Percentiles rank a stretch among this genome's conserved stretches.
These are phyloP conservation scores for Clepsis dumicolana DNA, from an alignment of 2,888 invertebrate genomes.

Conservation along the genomic window DNA sequence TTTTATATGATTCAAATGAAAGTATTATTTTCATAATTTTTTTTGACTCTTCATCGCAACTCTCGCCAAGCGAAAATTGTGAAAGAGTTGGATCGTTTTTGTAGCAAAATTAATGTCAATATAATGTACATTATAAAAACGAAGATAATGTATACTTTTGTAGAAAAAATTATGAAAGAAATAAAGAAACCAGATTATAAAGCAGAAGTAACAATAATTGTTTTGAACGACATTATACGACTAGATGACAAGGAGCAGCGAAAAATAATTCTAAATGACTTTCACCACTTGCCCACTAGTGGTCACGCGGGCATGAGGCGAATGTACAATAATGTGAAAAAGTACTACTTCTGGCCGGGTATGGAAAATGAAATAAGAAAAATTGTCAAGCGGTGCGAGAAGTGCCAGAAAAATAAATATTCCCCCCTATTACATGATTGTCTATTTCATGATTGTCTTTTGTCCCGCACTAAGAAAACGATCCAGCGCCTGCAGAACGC, in stretches of 20 bases:
- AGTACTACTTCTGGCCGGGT: too few species aligned
- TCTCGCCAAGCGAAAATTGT: constrained; percentile 14
- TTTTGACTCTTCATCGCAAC: constrained; percentile 25
- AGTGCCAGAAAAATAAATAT: neutral
- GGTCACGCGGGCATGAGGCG: constrained; percentile 46
- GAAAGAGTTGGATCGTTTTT: constrained; percentile 8
- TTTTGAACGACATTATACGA: constrained; percentile 7
- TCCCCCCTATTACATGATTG: too few species aligned
- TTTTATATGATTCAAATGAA: neutral
- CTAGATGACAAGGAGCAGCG: constrained; percentile 39
- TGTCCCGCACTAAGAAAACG: too few species aligned
- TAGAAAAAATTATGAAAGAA: constrained; percentile 2
- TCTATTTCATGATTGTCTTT: too few species aligned
- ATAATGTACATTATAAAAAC: constrained; percentile 11
- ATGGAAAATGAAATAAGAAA: neutral
- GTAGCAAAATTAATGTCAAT: too few species aligned
- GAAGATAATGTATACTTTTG: constrained; percentile 2
- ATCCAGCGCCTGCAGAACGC: too few species aligned
- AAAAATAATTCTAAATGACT: constrained; percentile 49
- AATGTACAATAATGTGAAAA: constrained; percentile 47
- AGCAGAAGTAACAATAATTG: neutral
- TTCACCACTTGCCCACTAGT: constrained; percentile 47
- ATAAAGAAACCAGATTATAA: neutral
- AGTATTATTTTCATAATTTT: neutral
- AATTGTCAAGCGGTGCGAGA: neutral